Evolutionary conservation across 2,797 vertebrate genomes (phyloP), one percentile per base, ranked within the genome.

Genomic region (Clarias laeviceps): DNA sequence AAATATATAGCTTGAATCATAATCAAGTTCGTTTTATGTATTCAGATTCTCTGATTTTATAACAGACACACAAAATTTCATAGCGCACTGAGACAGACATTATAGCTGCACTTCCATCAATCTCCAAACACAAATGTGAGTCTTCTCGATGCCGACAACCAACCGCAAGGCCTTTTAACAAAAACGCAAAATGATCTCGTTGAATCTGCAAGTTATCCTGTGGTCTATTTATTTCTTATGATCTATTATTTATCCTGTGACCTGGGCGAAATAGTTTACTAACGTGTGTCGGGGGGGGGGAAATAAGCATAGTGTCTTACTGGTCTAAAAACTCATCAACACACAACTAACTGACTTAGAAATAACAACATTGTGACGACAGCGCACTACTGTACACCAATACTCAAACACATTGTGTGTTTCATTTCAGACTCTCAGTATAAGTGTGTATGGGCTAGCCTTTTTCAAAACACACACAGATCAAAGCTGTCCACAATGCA

Each of bases 401-500:
- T 18, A 40, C 18, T n/a, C 77, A 40, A 54, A 14, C 14, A n/a
- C 27, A 8, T 9, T 34, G 59, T n/a, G 45, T 34, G 34, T 45
- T 84, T 87, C 61, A 64, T 70, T 40, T 59, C 34, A 56, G 76
- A 69, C 34, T 9, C 37, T 15, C 57, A 18, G 66, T 66, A 83
- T 66, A 50, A 37, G 40, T 64, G 27, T 50, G 62, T 24, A 17
- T n/a, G 34, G 62, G 62, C 59, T 18, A 65, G 84, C 9, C 83
- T 87, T 84, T 86, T 82, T 76, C 54, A 88, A 45, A 54, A 54
- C 50, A 82, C 78, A 79, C 32, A 72, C 27, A 65, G 83, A 80
- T 82, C 82, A 82, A 80, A 87, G 84, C 87, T 61, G 73, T 89
- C 76, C 84, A 84, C 84, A 72, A 77, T 85, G 87, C 89, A 89